A percentile compares a stretch with the other conserved stretches of the same genome.
Evolutionary conservation across 2,888 invertebrate genomes (phyloP).

Genomic region (Ochropleura plecta): DNA sequence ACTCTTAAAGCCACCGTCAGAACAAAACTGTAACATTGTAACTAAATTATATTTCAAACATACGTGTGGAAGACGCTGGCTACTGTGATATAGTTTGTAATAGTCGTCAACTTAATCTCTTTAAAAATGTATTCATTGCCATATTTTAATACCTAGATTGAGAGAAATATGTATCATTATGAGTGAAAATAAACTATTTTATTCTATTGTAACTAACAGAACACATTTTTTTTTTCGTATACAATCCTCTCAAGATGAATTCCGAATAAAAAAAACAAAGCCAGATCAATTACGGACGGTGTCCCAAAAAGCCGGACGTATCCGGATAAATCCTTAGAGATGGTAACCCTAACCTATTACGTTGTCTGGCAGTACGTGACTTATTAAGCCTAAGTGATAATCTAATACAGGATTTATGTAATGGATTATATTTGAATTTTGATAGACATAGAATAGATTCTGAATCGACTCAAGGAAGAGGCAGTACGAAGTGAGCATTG

Average conservation of each 20-base stretch:
- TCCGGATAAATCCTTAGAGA: not conserved
- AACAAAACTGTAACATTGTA: too few species aligned
- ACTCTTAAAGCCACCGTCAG: not conserved
- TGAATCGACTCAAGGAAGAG: not conserved
- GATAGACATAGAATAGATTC: not conserved
- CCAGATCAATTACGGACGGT: not conserved
- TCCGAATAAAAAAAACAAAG: not conserved
- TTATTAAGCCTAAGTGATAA: constrained; percentile 36
- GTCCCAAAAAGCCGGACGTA: not conserved
- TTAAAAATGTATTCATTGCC: too few species aligned
- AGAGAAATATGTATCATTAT: too few species aligned
- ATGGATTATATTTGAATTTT: constrained; percentile 28
- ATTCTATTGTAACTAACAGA: too few species aligned
- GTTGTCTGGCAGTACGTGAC: constrained; percentile 38
- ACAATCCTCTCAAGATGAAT: not conserved
- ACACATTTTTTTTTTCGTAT: not conserved
- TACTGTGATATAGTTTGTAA: too few species aligned
- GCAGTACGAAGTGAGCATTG: not conserved
- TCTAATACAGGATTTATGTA: constrained; percentile 28
- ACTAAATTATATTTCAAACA: too few species aligned
- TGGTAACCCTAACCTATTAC: constrained; percentile 18
- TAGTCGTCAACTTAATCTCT: too few species aligned
- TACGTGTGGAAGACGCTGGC: too few species aligned
- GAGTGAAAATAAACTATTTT: too few species aligned
- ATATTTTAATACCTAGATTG: too few species aligned